These are phyloP conservation scores for Brachyptera putata DNA, from an alignment of 2,888 invertebrate species.

Conservation along the genomic window DNA sequence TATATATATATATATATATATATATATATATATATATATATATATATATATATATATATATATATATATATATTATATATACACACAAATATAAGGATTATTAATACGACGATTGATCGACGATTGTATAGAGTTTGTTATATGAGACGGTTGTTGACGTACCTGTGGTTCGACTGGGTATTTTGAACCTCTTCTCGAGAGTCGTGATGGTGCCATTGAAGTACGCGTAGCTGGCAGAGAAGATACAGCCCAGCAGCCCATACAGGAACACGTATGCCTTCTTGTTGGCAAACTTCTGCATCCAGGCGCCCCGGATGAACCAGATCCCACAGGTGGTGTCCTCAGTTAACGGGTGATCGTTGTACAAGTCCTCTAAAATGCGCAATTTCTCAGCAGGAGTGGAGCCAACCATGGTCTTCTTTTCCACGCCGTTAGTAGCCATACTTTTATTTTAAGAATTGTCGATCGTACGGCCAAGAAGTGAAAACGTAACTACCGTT, in stretches of 20 bases:
- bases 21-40: no score
- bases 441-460: no score
- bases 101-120: no score
- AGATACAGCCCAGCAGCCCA: conserved; percentile 62
- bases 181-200: conserved; percentile 67
- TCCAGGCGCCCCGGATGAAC: conserved; percentile 52
- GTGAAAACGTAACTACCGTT: background rate
- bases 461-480: no score
- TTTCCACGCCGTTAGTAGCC: background rate
- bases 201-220: conserved; percentile 72
- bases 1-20: no score
- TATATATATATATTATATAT: no score
- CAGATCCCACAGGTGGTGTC: conserved; percentile 63
- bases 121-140: no score
- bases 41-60: no score
- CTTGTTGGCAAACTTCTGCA: conserved; percentile 57
- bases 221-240: conserved; percentile 65
- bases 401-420: conserved; percentile 1
- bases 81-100: no score
- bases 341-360: conserved; percentile 52
- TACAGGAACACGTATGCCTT: conserved; percentile 59
- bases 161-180: conserved; percentile 66
- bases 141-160: no score
- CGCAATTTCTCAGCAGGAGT: conserved; percentile 20
- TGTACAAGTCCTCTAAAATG: conserved; percentile 47